Evolutionary conservation across 1,140 invertebrate genomes (phyloP).

Genomic region (Pachyrhynchus sulphureomaculatus): DNA sequence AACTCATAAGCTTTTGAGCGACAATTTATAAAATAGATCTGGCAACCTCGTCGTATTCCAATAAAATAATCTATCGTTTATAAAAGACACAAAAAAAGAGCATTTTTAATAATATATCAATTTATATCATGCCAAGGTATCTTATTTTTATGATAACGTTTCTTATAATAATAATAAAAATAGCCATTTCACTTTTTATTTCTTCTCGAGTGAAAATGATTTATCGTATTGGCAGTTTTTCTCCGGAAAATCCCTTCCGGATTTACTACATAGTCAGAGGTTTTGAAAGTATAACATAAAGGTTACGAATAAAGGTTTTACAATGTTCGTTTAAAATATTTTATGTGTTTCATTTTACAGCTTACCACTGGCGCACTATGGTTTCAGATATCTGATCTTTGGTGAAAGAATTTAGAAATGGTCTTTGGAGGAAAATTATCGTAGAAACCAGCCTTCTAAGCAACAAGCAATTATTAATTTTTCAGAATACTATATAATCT

Average conservation of each 20-base stretch:
- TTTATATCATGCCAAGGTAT: neutral
- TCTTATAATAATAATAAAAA: neutral
- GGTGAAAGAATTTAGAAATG: no score
- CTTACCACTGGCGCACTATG: neutral
- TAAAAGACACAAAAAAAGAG: no score
- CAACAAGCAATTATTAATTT: no score
- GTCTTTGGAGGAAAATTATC: no score
- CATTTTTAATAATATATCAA: no score
- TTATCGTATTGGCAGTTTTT: conserved; percentile 19
- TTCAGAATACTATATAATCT: no score
- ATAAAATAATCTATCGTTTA: no score
- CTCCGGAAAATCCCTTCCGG: conserved; percentile 1
- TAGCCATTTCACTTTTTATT: neutral
- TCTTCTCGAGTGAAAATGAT: conserved; percentile 3
- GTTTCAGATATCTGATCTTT: conserved; percentile 10
- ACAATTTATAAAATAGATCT: no score
- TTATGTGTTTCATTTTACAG: conserved; percentile 5
- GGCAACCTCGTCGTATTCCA: no score
- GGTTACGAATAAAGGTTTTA: conserved; percentile 25
- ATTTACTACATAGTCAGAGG: conserved; percentile 20
- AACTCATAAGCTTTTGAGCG: no score
- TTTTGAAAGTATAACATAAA: conserved; percentile 12
- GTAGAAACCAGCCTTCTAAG: no score
- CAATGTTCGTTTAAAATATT: conserved; percentile 24
- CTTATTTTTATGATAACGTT: neutral